Conservation (phyloP, 1,140 invertebrate genomes). For the Babylonia areolata region DNA sequence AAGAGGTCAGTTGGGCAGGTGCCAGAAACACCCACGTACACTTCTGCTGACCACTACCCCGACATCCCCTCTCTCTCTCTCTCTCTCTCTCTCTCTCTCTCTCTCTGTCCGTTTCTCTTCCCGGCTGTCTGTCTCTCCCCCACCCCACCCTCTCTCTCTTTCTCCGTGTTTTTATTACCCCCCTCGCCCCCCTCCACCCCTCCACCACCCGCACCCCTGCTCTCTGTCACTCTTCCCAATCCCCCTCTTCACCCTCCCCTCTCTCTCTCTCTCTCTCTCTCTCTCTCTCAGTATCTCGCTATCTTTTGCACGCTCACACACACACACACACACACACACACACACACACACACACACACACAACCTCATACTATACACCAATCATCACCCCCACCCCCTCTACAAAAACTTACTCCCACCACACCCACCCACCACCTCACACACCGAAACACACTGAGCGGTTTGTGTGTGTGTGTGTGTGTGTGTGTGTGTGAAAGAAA, state of each 20-base stretch:
- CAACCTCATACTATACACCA: too few relatives aligned
- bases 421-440: too few relatives aligned
- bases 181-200: background rate
- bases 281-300: too few relatives aligned
- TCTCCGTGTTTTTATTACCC: background rate
- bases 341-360: background rate
- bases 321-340: background rate
- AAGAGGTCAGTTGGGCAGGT: too few relatives aligned
- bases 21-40: background rate
- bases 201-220: too few relatives aligned
- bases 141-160: background rate
- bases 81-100: background rate
- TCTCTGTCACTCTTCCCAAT: background rate
- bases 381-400: too few relatives aligned
- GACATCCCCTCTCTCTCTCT: background rate
- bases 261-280: too few relatives aligned
- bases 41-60: background rate
- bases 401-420: too few relatives aligned
- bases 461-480: background rate
- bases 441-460: too few relatives aligned
- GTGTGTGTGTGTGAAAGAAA: background rate
- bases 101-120: background rate
- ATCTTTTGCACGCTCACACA: too few relatives aligned
- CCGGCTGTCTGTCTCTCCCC: background rate
- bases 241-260: background rate